Percentiles rank a stretch among this genome's conserved stretches.
phyloP scores from a whole-genome alignment of 2,888 invertebrate genomes.

The Cinara cedri region DNA sequence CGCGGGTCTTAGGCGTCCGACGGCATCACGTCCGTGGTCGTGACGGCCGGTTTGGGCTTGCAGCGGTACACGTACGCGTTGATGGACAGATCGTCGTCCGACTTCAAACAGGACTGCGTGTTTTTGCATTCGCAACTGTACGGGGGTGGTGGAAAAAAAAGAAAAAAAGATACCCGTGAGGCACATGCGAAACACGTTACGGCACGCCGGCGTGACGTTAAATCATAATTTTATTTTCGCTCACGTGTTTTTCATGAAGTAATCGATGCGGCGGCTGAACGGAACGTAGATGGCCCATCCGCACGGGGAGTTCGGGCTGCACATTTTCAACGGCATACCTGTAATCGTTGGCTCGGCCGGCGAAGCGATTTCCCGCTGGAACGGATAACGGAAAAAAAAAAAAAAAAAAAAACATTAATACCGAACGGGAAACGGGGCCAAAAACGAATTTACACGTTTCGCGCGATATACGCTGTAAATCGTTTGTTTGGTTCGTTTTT shows the following conservation, averaged over 20 bases:
- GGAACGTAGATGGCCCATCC: constrained; percentile 70
- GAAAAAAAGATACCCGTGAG: no score
- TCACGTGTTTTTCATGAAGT: constrained; percentile 70
- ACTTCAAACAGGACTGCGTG: constrained; percentile 65
- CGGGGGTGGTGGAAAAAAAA: not conserved
- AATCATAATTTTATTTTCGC: constrained; percentile 60
- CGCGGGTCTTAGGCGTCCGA: constrained; percentile 3
- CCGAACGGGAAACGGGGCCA: no score
- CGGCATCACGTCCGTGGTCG: constrained; percentile 49
- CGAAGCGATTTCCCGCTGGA: constrained; percentile 21
- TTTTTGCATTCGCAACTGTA: constrained; percentile 67
- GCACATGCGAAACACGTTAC: not conserved
- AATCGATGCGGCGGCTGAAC: constrained; percentile 65
- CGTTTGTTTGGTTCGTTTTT: no score
- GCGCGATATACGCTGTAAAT: no score
- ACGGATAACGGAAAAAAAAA: not conserved
- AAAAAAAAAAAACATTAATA: not conserved
- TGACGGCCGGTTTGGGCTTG: constrained; percentile 59
- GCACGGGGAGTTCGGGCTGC: constrained; percentile 65
- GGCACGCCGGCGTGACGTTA: not conserved
- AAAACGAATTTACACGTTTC: not conserved
- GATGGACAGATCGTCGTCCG: constrained; percentile 68
- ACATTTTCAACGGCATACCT: constrained; percentile 60
- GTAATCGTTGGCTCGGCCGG: not conserved
- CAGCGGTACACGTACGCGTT: constrained; percentile 70